Conservation (phyloP, 1,140 invertebrate species). For the Drosophila quadrilineata region DNA sequence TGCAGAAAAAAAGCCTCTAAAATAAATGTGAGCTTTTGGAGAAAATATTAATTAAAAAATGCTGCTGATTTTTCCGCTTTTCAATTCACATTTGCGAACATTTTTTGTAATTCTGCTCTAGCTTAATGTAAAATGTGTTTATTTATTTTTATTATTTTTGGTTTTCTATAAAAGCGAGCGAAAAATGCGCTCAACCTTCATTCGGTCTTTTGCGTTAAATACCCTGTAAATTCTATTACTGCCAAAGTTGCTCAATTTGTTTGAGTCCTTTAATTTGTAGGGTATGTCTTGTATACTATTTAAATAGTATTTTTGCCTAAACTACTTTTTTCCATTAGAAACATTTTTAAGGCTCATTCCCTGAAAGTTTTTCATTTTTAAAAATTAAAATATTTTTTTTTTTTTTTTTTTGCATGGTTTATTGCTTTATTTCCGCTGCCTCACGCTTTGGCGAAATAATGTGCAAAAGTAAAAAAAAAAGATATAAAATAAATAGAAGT, state of each 20-base stretch:
- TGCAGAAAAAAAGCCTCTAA: conserved; percentile 18
- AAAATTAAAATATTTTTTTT: conserved; percentile 5
- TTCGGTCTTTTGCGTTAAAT: neutral
- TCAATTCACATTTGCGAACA: conserved; percentile 32
- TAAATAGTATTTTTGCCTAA: neutral
- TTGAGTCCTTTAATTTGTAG: neutral
- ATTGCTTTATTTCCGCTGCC: conserved; percentile 67
- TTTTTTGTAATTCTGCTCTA: too few relatives aligned
- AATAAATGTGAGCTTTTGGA: conserved; percentile 20
- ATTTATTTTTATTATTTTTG: neutral
- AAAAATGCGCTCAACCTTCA: conserved; percentile 3
- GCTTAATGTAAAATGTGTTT: too few relatives aligned
- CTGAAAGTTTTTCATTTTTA: conserved; percentile 23
- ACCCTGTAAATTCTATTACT: neutral
- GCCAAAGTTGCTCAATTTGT: neutral
- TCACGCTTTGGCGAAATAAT: conserved; percentile 42
- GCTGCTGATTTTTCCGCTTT: conserved; percentile 11
- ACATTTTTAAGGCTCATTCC: neutral
- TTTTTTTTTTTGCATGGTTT: conserved; percentile 52
- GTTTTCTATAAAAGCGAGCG: conserved; percentile 36
- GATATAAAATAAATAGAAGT: conserved; percentile 49
- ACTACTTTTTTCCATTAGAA: neutral
- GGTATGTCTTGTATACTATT: neutral
- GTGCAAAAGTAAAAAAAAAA: conserved; percentile 7
- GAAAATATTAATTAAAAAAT: conserved; percentile 72